Percentiles rank a stretch among this genome's conserved stretches.
Conservation (phyloP, 2,113 vertebrate genomes). For the Indicator indicator region DNA sequence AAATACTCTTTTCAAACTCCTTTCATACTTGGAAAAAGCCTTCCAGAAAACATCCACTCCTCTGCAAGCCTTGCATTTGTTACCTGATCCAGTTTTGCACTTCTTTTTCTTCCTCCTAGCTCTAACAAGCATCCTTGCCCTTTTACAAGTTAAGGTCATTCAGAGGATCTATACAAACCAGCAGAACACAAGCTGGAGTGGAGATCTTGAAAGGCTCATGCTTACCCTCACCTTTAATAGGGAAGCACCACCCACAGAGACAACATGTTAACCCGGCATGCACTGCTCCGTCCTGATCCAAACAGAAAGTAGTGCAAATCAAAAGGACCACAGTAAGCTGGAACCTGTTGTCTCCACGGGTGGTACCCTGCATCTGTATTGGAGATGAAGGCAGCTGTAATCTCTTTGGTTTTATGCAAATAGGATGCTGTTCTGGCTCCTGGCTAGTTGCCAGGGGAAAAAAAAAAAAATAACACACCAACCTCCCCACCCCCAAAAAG, state of each 20-base stretch:
- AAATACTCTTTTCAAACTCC: conserved; percentile 61
- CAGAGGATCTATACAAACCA: conserved; percentile 41
- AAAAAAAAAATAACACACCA: background rate
- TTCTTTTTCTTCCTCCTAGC: conserved; percentile 44
- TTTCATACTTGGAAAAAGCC: conserved; percentile 41
- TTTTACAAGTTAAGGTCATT: conserved; percentile 61
- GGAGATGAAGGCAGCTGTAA: conserved; percentile 50
- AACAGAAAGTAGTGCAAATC: conserved; percentile 39
- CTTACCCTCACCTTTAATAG: conserved; percentile 60
- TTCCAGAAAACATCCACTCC: conserved; percentile 63
- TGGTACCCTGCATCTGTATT: conserved; percentile 45
- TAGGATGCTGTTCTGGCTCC: background rate
- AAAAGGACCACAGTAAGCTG: conserved; percentile 46
- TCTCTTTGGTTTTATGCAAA: conserved; percentile 18
- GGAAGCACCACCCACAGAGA: conserved; percentile 55
- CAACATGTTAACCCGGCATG: conserved; percentile 34
- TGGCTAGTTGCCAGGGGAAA: background rate
- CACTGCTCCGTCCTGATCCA: conserved; percentile 10
- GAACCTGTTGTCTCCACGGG: conserved; percentile 45
- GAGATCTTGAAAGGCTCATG: conserved; percentile 42
- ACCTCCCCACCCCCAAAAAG: too few relatives aligned
- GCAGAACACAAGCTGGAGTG: conserved; percentile 47
- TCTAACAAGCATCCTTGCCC: conserved; percentile 67
- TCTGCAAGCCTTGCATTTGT: conserved; percentile 54
- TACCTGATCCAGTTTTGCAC: conserved; percentile 60